Evolutionary conservation across 2,113 vertebrate genomes (phyloP).

Genomic region (Proterorhinus semilunaris): DNA sequence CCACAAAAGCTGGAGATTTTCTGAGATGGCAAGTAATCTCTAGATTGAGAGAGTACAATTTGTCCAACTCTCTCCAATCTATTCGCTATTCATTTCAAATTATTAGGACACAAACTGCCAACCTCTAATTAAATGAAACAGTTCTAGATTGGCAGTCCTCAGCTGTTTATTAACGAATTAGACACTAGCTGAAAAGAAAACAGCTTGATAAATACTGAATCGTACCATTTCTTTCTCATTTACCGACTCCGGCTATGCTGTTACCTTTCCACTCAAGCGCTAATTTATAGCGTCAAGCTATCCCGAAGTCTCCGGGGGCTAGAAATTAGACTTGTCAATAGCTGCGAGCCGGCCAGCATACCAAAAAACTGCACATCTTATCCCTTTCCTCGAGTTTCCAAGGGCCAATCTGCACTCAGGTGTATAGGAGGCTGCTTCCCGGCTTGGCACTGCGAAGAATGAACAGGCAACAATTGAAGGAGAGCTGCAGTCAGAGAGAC

Average conservation of each 20-base stretch:
- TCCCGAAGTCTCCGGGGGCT: not conserved
- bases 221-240: not conserved
- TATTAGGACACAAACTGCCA: not conserved
- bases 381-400: slow-evolving; percentile 14
- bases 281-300: not conserved
- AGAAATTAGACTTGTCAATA: not conserved
- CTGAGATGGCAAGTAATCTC: no score
- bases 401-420: not conserved
- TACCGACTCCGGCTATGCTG: not conserved
- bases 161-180: not conserved
- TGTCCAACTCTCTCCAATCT: no score
- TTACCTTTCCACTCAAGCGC: slow-evolving; percentile 1
- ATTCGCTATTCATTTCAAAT: not conserved
- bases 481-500: not conserved
- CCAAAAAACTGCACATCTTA: not conserved
- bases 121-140: not conserved
- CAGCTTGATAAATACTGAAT: slow-evolving; percentile 6
- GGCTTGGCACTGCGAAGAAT: slow-evolving; percentile 16
- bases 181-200: not conserved
- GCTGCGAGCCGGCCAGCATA: not conserved
- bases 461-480: not conserved
- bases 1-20: no score
- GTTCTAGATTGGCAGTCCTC: not conserved
- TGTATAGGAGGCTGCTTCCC: slow-evolving; percentile 8
- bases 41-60: no score